Percentiles rank a stretch among this genome's conserved stretches.
Conservation (phyloP, 2,113 vertebrate species). For the Narcine bancroftii region DNA sequence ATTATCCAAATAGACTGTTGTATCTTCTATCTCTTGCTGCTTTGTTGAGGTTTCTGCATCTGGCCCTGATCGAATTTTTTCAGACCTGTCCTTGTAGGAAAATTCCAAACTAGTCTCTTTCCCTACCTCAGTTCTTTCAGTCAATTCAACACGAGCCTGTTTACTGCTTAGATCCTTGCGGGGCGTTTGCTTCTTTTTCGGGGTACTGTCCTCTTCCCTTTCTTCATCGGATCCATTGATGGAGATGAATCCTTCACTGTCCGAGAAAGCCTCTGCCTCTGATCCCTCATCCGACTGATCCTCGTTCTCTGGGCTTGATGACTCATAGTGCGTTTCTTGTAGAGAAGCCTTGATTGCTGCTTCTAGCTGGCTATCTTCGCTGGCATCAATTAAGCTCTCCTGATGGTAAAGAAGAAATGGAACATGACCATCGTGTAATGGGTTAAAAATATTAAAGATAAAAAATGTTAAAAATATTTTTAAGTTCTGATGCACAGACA, state of each 20-base stretch:
- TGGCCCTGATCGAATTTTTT: slow-evolving; percentile 19
- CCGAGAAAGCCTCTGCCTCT: slow-evolving; percentile 89
- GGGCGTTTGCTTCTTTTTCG: slow-evolving; percentile 9
- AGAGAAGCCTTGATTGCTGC: slow-evolving; percentile 92
- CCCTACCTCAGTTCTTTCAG: slow-evolving; percentile 35
- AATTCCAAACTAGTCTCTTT: slow-evolving; percentile 30
- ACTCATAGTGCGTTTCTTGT: slow-evolving; percentile 95
- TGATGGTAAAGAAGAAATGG: slow-evolving; percentile 43
- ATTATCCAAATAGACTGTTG: slow-evolving; percentile 26
- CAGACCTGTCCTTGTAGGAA: slow-evolving; percentile 35
- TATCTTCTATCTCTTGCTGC: slow-evolving; percentile 32
- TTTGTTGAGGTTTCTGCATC: slow-evolving; percentile 30
- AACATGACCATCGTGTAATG: no score
- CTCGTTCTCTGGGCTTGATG: slow-evolving; percentile 68
- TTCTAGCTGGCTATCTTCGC: slow-evolving; percentile 97
- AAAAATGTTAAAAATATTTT: neutral
- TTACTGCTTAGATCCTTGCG: slow-evolving; percentile 32
- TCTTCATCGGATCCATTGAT: slow-evolving; percentile 88
- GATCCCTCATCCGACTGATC: slow-evolving; percentile 87
- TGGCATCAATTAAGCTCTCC: slow-evolving; percentile 97
- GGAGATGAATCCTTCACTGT: slow-evolving; percentile 92
- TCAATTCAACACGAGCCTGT: slow-evolving; percentile 22
- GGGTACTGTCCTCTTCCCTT: slow-evolving; percentile 50
- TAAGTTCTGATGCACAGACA: neutral
- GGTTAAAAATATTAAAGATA: neutral